phyloP scores from a whole-genome alignment of 37 sponge, comb jelly and placozoan species.

The Ianthella basta region DNA sequence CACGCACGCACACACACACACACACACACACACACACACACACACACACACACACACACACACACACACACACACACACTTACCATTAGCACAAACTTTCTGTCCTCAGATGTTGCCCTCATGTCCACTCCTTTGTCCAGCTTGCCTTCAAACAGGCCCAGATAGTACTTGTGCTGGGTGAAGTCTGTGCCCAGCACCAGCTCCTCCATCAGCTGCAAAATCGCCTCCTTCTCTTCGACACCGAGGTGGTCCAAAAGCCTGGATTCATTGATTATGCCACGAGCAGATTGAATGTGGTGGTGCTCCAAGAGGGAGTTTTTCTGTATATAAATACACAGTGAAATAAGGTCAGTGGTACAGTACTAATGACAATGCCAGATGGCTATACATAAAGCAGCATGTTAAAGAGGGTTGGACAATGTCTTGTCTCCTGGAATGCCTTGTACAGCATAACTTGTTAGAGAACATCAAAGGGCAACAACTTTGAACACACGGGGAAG shows the following conservation, averaged over 20 bases:
- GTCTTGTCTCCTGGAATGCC: no score
- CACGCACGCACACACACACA: no score
- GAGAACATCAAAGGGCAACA: no score
- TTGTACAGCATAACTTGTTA: no score
- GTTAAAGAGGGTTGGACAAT: no score
- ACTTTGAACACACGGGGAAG: no score
- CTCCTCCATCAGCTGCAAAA: not conserved
- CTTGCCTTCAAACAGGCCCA: slow-evolving; percentile 29
- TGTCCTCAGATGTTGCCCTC: slow-evolving; percentile 1
- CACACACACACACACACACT: not conserved
- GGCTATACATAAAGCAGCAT: no score
- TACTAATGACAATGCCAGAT: no score
- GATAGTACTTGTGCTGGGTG: slow-evolving; percentile 33
- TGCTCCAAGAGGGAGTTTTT: slow-evolving; percentile 13
- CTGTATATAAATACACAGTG: not conserved
- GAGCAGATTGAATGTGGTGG: slow-evolving; percentile 34
- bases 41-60: not conserved
- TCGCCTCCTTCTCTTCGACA: not conserved
- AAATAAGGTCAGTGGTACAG: no score
- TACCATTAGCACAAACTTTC: slow-evolving; percentile 12
- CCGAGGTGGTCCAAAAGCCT: slow-evolving; percentile 26
- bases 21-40: no score
- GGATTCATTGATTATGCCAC: slow-evolving; percentile 1
- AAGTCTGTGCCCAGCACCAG: slow-evolving; percentile 47
- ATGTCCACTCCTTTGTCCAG: not conserved